Evolutionary conservation across 2,113 vertebrate genomes (phyloP), one percentile per base, ranked within the genome.

Genomic region (Enhydra lutris): DNA sequence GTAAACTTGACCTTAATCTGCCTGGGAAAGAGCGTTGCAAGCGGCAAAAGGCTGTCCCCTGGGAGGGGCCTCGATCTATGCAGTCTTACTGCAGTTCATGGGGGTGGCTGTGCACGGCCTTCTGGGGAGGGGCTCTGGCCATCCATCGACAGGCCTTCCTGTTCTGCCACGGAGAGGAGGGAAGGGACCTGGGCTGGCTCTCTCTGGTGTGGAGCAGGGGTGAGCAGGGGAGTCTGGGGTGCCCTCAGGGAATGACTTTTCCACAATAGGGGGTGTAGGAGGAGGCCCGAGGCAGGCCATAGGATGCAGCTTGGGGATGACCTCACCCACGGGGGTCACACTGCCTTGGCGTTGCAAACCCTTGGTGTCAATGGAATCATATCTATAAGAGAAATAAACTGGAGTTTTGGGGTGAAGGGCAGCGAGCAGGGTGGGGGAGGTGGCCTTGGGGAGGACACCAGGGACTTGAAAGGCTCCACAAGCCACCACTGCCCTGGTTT

Each of bases 181-280:
- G 55, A 50, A 29, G 59, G 65, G 42, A n/a, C 3, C 18, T 24
- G 4, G 2, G 0, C 26, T 0, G 0, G n/a, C 17, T 5, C n/a
- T 69, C 6, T 21, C 39, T 26, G 47, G n/a, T 12, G 34, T 1
- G 24, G 47, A 50, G 34, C 55, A 29, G n/a, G 23, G 29, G 50
- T 23, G 14, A 65, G 21, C 12, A n/a, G 36, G 47, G 24, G 20
- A 65, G 15, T 42, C 14, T 21, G n/a, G 47, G 63, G 31, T 0
- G 0, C 15, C 34, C 39, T 6, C 12, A 12, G 17, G 31, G 50
- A 24, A 4, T 15, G 45, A 7, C 65, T 26, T 63, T 3, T 17
- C 13, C 13, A 15, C 4, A 29, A 20, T 9, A 26, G 24, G 3
- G 14, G 34, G 18, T 50, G 21, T 4, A 10, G 12, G 76, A 24